Percentiles rank a stretch among this genome's conserved stretches.
Conservation (phyloP, 2,888 invertebrate genomes). For the Trimorus sp. region DNA sequence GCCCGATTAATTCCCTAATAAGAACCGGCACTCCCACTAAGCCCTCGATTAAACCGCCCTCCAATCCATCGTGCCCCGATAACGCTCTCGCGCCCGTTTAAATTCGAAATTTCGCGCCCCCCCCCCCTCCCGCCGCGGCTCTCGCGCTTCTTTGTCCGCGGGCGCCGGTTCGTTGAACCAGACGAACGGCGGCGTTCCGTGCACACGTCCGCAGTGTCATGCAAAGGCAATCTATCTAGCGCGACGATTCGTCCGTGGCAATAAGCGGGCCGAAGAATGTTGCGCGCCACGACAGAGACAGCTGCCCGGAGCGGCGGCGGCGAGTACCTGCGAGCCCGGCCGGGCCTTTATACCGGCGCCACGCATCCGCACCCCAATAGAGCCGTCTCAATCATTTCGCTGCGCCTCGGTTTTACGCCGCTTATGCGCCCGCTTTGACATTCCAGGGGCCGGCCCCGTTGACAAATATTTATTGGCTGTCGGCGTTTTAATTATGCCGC, state of each 20-base stretch:
- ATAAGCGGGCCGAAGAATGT: conserved; percentile 53
- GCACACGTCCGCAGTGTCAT: conserved; percentile 51
- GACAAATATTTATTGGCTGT: conserved; percentile 40
- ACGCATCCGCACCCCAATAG: conserved; percentile 43
- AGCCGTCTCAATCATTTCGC: conserved; percentile 53
- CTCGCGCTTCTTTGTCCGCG: conserved; percentile 39
- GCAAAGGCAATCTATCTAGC: conserved; percentile 46
- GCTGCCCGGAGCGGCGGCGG: conserved; percentile 19
- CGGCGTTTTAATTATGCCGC: conserved; percentile 45
- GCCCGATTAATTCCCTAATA: too few species aligned
- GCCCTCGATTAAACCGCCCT: too few species aligned
- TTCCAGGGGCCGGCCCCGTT: background rate
- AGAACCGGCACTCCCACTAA: too few species aligned
- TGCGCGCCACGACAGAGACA: conserved; percentile 39
- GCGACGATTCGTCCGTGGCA: conserved; percentile 29
- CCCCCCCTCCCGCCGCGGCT: too few species aligned
- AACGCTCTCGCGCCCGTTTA: too few species aligned
- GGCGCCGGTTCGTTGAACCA: conserved; percentile 16
- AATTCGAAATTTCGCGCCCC: too few species aligned
- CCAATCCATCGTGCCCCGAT: too few species aligned
- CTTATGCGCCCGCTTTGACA: conserved; percentile 30
- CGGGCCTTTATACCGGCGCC: conserved; percentile 48
- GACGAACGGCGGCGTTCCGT: conserved; percentile 33
- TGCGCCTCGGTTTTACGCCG: conserved; percentile 50
- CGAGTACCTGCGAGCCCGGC: conserved; percentile 48